Conservation (phyloP, 1,140 invertebrate genomes). For the Drosophila suzukii region DNA sequence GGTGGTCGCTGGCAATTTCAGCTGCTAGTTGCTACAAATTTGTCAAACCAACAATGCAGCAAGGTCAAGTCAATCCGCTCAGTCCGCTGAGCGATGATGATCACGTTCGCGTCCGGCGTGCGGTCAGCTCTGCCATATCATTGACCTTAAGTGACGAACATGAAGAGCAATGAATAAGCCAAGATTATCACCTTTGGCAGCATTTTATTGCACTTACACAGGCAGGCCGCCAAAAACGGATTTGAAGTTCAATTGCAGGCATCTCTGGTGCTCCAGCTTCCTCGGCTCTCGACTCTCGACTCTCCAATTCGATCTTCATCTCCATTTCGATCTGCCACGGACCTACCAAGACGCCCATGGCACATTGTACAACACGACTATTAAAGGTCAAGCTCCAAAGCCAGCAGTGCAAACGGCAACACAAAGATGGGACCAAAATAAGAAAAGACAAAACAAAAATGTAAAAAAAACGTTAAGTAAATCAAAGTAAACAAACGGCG, state of each 20-base stretch:
- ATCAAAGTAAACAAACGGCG: conserved; percentile 71
- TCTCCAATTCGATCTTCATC: conserved; percentile 24
- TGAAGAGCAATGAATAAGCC: conserved; percentile 77
- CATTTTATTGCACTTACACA: conserved; percentile 74
- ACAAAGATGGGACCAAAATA: conserved; percentile 30
- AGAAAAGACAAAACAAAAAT: conserved; percentile 11
- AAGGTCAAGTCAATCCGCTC: conserved; percentile 51
- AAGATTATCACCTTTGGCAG: conserved; percentile 78
- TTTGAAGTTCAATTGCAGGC: conserved; percentile 70
- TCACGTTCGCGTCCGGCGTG: conserved; percentile 59
- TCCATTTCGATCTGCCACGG: conserved; percentile 22
- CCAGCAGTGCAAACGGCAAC: conserved; percentile 28
- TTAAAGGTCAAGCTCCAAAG: conserved; percentile 68
- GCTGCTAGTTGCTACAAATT: conserved; percentile 68
- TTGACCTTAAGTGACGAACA: conserved; percentile 77
- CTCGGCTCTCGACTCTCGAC: conserved; percentile 12
- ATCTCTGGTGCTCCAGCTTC: conserved; percentile 51
- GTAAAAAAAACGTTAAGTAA: conserved; percentile 63
- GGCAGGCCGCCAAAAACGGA: conserved; percentile 34
- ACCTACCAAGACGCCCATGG: conserved; percentile 61
- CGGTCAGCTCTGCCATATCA: conserved; percentile 72
- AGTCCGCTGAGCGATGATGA: conserved; percentile 60
- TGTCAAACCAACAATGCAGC: conserved; percentile 75
- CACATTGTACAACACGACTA: conserved; percentile 75
- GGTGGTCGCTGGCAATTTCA: conserved; percentile 66